Percentiles rank a stretch among this genome's conserved stretches.
phyloP scores from a whole-genome alignment of 2,113 vertebrate species.

The Equus przewalskii region DNA sequence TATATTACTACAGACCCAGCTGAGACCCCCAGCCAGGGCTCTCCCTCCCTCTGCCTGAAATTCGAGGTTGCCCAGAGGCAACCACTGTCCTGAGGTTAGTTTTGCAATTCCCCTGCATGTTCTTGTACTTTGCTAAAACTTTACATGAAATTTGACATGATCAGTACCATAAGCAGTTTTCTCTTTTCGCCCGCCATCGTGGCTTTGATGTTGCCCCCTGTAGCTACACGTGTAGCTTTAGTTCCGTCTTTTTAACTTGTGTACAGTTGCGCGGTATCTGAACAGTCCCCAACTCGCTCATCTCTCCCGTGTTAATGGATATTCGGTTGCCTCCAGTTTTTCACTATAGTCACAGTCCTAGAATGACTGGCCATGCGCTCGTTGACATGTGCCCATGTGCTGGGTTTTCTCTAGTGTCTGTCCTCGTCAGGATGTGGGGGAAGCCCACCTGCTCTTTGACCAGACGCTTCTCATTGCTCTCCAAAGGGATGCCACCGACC shows the following conservation, averaged over 20 bases:
- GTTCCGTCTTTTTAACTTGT: not conserved
- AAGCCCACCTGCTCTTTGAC: not conserved
- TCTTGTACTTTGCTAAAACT: not conserved
- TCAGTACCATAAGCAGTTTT: not conserved
- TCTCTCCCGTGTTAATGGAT: not conserved
- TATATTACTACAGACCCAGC: not conserved
- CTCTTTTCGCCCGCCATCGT: too few species aligned
- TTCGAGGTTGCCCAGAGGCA: not conserved
- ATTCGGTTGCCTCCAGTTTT: not conserved
- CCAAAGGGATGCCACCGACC: not conserved
- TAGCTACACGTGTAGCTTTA: not conserved
- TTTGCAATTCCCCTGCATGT: not conserved
- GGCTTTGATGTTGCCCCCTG: not conserved
- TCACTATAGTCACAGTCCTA: too few species aligned
- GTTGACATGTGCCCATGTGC: not conserved
- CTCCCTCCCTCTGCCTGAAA: not conserved
- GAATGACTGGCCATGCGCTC: too few species aligned
- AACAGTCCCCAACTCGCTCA: not conserved
- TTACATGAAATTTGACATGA: not conserved
- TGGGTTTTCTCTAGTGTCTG: not conserved
- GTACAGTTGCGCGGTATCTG: not conserved
- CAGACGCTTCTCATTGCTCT: not conserved
- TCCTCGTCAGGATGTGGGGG: too few species aligned
- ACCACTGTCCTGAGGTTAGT: not conserved
- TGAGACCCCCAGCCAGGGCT: not conserved